Percentiles rank a stretch among this genome's conserved stretches.
Evolutionary conservation across 1,140 invertebrate genomes (phyloP).

Genomic region (Chymomyza costata): DNA sequence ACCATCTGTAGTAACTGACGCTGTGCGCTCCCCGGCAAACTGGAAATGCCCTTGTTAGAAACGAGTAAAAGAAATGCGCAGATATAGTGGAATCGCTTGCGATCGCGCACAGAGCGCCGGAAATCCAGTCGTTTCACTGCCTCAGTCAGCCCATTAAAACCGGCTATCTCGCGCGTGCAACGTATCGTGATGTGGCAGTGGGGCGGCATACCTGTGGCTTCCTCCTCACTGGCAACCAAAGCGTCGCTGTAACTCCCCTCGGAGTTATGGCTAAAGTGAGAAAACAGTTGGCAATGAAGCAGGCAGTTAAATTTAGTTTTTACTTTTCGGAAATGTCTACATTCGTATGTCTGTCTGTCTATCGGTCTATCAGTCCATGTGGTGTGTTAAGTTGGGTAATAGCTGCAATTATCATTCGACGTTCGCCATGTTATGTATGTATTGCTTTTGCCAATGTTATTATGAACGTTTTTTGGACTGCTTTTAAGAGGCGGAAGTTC

Average conservation of each 20-base stretch:
- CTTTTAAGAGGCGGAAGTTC: too few relatives aligned
- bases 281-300: slow-evolving; percentile 23
- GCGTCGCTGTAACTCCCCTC: slow-evolving; percentile 52
- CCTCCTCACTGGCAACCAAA: slow-evolving; percentile 34
- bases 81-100: slow-evolving; percentile 96
- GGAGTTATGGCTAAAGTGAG: slow-evolving; percentile 49
- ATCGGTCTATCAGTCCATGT: neutral
- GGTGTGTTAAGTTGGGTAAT: too few relatives aligned
- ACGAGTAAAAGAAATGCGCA: slow-evolving; percentile 93
- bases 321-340: slow-evolving; percentile 8
- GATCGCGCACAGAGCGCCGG: slow-evolving; percentile 94
- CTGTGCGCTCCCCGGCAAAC: slow-evolving; percentile 93
- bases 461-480: too few relatives aligned
- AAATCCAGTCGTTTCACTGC: slow-evolving; percentile 96
- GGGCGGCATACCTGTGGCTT: slow-evolving; percentile 82
- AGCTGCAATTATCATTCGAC: too few relatives aligned
- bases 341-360: neutral
- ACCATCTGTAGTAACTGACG: slow-evolving; percentile 94
- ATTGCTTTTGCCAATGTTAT: too few relatives aligned
- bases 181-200: slow-evolving; percentile 95
- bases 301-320: too few relatives aligned
- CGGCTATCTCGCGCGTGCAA: slow-evolving; percentile 94
- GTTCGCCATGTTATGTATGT: too few relatives aligned
- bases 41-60: slow-evolving; percentile 86
- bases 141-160: slow-evolving; percentile 95